Evolutionary conservation across 2,113 vertebrate genomes (phyloP).

Genomic region (Stictonetta naevosa): DNA sequence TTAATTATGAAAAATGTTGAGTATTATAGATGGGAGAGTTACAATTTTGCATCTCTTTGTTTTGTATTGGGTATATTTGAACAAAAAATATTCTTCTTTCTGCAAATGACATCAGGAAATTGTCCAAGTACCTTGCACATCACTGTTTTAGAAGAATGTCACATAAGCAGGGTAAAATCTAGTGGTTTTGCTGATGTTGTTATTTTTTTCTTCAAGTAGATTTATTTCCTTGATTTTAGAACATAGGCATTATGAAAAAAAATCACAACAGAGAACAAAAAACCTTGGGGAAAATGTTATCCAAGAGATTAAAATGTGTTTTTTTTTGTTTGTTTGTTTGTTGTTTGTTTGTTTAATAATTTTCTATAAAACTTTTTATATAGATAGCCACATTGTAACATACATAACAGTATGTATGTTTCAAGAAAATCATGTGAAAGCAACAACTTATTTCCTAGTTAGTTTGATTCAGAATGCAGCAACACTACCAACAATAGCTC

Average conservation of each 20-base stretch:
- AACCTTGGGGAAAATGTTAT: background rate
- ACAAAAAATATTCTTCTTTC: background rate
- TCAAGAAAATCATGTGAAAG: background rate
- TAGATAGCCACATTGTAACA: background rate
- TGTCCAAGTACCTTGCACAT: background rate
- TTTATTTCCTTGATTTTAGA: background rate
- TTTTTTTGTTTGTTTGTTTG: background rate
- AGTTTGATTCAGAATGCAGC: background rate
- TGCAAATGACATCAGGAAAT: background rate
- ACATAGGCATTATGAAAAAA: background rate
- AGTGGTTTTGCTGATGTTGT: background rate
- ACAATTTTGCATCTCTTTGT: background rate
- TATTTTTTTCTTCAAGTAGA: background rate
- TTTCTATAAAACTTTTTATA: background rate
- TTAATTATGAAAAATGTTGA: background rate
- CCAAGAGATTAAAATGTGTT: background rate
- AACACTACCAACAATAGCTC: background rate
- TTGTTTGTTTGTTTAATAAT: too few relatives aligned
- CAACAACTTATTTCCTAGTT: background rate
- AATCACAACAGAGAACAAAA: background rate
- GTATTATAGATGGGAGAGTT: background rate
- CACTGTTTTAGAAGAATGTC: background rate
- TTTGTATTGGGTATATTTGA: background rate
- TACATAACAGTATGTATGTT: background rate
- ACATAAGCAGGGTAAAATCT: background rate